These are phyloP conservation scores for Temnothorax unifasciatus DNA, from an alignment of 2,888 invertebrate species.

Conservation along the genomic window DNA sequence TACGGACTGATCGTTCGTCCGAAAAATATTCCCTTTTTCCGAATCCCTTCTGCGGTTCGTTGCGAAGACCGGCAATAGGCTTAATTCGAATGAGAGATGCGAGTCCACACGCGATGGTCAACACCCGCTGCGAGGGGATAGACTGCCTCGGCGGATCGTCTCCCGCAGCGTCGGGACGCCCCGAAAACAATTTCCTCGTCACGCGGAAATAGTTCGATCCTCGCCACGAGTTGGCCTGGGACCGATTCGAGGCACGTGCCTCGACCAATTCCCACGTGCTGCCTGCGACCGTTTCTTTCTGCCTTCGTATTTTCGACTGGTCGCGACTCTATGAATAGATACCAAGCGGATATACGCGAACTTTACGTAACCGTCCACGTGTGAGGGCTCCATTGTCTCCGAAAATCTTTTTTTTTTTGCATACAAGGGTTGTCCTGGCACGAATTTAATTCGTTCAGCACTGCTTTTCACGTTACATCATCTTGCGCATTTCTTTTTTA, in stretches of 20 bases:
- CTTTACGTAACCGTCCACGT: constrained; percentile 64
- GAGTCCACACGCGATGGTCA: constrained; percentile 72
- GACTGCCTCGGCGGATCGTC: constrained; percentile 70
- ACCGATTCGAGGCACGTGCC: constrained; percentile 81
- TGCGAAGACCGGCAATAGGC: not conserved
- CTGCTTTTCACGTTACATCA: not conserved
- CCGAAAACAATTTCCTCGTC: constrained; percentile 81
- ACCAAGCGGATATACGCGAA: constrained; percentile 38
- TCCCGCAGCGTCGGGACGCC: constrained; percentile 81
- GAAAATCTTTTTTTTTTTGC: constrained; percentile 18
- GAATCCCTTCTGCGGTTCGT: not conserved
- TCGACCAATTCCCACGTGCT: constrained; percentile 72
- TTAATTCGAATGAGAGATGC: constrained; percentile 51
- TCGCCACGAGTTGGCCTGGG: constrained; percentile 78
- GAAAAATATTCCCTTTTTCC: constrained; percentile 4
- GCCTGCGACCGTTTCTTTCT: constrained; percentile 41
- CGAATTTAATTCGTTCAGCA: constrained; percentile 6
- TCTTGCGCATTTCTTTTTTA: not conserved
- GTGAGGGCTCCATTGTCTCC: constrained; percentile 61
- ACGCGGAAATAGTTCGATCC: constrained; percentile 83
- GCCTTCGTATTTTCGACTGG: constrained; percentile 72
- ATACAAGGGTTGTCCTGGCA: not conserved
- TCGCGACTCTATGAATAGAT: constrained; percentile 73
- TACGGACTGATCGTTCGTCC: not conserved
- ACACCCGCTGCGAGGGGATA: constrained; percentile 80